Base-by-base conservation (phyloP, 2,113 vertebrate species). In the Tringa solitaria region DNA sequence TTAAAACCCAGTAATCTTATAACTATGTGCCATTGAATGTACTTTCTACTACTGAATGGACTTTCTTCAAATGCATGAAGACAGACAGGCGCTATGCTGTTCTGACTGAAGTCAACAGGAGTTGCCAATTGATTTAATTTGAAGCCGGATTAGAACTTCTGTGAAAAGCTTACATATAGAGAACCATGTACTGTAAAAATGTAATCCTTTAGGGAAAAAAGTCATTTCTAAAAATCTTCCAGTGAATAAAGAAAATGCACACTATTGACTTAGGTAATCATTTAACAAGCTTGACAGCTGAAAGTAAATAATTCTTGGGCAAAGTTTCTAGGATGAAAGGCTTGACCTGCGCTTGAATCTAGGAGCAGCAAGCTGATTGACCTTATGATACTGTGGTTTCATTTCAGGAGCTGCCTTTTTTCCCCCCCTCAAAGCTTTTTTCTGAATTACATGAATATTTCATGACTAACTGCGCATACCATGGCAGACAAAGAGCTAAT, bases 401-500 rank as follows among this genome's bases (percentile, higher is more conserved):
- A 90, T 87, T 91, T 89, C 53, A 91, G 88, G n/a, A 80, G 84
- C 43, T 94, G 81, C 70, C 46, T 35, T 61, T 10, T 59, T 10
- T 26, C 51, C 27, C 24, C 48, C 22, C 10, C 4, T 33, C 39
- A 19, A 64, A 84, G 64, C 68, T 76, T 95, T 93, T 86, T 92
- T 60, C 90, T 87, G 87, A 96, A 94, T 89, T 67, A 39, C 82
- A 95, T 94, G 89, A 97, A 95, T 94, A 92, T 92, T 96, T 96
- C 91, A 91, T 90, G 84, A 96, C 85, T 89, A 92, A 50, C 80
- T 76, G 80, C 11, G 5, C 75, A 56, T 95, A 79, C 84, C 59
- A 30, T 37, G 32, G 87, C 78, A 96, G 93, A 98, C 93, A 95
- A 97, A 97, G 92, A 97, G 57, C 88, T 95, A 92, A 97, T 84